phyloP scores from a whole-genome alignment of 2,797 vertebrate species.

The Sebastes umbrosus region DNA sequence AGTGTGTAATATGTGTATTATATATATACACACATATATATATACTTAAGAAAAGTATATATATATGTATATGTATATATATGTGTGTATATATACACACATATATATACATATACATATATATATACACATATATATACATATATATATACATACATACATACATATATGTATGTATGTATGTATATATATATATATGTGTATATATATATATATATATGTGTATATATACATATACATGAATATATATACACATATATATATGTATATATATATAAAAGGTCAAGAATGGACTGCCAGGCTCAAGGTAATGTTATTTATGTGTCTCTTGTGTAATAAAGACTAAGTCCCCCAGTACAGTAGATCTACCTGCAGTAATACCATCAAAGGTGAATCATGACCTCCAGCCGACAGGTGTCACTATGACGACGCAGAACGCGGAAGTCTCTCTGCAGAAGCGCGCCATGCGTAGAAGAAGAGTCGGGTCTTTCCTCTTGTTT shows the following conservation, averaged over 20 bases:
- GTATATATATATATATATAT: fast-evolving
- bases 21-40: no score
- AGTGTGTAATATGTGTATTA: no score
- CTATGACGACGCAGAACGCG: not conserved
- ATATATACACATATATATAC: no score
- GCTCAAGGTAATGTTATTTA: not conserved
- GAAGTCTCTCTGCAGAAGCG: not conserved
- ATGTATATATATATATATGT: fast-evolving
- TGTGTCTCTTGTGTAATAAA: not conserved
- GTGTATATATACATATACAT: no score
- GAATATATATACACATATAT: fast-evolving
- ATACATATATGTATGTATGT: no score
- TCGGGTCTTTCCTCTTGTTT: not conserved
- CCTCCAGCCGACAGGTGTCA: constrained; percentile 26
- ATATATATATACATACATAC: no score
- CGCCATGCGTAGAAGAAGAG: constrained; percentile 49
- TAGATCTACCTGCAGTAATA: not conserved
- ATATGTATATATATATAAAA: fast-evolving
- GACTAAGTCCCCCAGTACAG: not conserved
- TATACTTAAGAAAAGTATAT: no score
- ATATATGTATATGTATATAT: no score
- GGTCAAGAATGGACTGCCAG: not conserved
- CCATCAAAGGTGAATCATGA: not conserved
- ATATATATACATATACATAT: no score
- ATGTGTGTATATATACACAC: no score